Evolutionary conservation across 2,113 vertebrate genomes (phyloP).

Genomic region (Salminus brasiliensis): DNA sequence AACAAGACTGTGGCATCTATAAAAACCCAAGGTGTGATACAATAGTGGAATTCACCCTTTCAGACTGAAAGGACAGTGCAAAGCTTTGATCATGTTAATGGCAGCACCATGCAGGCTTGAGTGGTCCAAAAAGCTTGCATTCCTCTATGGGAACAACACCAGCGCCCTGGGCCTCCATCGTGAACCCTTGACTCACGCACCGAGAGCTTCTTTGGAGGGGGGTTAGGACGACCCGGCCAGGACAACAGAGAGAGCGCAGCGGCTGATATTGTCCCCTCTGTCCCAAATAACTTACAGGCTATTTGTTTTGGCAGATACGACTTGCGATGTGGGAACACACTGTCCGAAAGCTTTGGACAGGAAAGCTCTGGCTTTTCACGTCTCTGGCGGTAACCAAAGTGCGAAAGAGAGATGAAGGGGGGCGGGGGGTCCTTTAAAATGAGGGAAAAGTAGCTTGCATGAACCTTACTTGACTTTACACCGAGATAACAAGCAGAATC

Average conservation of each 20-base stretch:
- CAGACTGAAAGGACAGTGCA: neutral
- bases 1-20: neutral
- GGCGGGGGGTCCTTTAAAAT: neutral
- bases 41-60: slow-evolving; percentile 9
- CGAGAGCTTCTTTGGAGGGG: neutral
- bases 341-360: neutral
- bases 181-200: slow-evolving; percentile 12
- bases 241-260: neutral
- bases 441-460: neutral
- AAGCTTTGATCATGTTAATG: slow-evolving; percentile 3
- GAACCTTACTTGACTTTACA: slow-evolving; percentile 4
- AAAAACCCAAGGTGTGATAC: neutral
- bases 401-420: neutral
- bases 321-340: neutral
- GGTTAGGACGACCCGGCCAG: neutral
- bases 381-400: neutral
- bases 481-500: neutral
- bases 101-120: neutral
- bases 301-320: neutral
- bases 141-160: slow-evolving; percentile 26
- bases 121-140: slow-evolving; percentile 6
- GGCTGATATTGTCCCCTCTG: neutral
- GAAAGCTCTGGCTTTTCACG: neutral
- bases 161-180: slow-evolving; percentile 19
- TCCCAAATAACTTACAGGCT: neutral